Base-by-base conservation (phyloP, 2,888 invertebrate genomes). In the Drosophila incognita region DNA sequence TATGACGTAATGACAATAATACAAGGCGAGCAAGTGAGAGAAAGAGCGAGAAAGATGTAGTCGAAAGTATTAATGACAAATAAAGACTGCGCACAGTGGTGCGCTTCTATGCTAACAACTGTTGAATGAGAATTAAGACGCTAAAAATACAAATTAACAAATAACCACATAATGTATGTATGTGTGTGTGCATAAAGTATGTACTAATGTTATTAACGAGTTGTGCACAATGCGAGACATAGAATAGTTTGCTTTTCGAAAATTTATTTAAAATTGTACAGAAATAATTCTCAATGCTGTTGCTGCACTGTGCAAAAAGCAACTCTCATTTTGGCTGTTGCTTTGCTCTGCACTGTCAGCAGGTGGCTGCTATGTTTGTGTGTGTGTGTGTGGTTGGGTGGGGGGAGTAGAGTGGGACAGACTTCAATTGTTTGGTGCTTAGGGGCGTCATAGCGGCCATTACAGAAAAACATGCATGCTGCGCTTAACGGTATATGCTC, bases 1-100 rank as follows among this genome's bases (percentile, higher is more conserved):
- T 77, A 74, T 84, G 83, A 84, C 86, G 83, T 79, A 84, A 84
- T 79, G 83, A 79, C 61, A 76, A 86, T 81, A 72, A 83, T 77
- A 74, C 74, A 73, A 61, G 46, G 48, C 63, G 61, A 65, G 42
- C 29, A 35, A 24, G 38, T 31, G 31, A 35, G 29, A 33, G 29
- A 42, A 54, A 58, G 63, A 60, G 33, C 51, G 52, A 40, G 36
- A 51, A 51, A 53, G 64, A 73, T 46, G 58, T 48, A 15, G 51
- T 53, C 48, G 56, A 46, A 53, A 61, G 64, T 57, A 56, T 70
- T 51, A 77, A 74, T 69, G 65, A 56, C 57, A 53, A 77, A 64
- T 67, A 48, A 48, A 46, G 52, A 21, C 53, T 36, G 40, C 4
- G 63, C 69, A 79, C 69, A 66, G 72, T 76, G 69, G 64, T 40